Percentiles rank a stretch among this genome's conserved stretches.
phyloP scores from a whole-genome alignment of 2,797 vertebrate genomes.

The Pelobates cultripes region DNA sequence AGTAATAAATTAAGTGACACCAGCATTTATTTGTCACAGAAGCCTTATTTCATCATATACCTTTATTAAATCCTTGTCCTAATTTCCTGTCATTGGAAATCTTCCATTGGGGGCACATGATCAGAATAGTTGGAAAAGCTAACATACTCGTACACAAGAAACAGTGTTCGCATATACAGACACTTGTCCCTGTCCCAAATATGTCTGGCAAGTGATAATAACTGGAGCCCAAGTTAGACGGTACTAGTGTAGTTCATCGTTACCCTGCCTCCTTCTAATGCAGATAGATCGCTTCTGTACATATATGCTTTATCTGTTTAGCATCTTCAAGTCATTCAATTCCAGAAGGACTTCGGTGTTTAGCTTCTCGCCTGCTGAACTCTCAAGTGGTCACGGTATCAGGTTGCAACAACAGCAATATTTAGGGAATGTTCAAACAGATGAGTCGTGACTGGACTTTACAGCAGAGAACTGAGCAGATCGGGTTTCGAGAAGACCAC shows the following conservation, averaged over 20 bases:
- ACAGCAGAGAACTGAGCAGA: not conserved
- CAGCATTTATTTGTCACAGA: too few relatives aligned
- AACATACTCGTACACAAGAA: too few relatives aligned
- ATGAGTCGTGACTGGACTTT: not conserved
- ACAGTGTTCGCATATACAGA: too few relatives aligned
- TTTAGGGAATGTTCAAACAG: not conserved
- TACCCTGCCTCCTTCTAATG: not conserved
- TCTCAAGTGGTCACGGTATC: slow-evolving; percentile 4
- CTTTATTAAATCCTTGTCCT: too few relatives aligned
- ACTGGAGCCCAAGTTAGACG: too few relatives aligned
- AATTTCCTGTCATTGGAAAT: too few relatives aligned
- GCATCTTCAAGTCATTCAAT: not conserved
- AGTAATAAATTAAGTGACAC: too few relatives aligned
- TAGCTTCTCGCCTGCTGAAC: not conserved
- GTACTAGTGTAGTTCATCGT: not conserved
- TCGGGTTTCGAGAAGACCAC: not conserved
- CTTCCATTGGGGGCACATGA: too few relatives aligned
- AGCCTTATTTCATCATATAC: too few relatives aligned
- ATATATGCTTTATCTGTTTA: slow-evolving; percentile 20
- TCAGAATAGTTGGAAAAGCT: too few relatives aligned
- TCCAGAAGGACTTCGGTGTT: not conserved
- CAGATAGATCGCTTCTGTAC: not conserved
- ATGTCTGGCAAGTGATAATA: too few relatives aligned
- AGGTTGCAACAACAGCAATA: not conserved
- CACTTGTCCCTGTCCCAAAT: too few relatives aligned